phyloP scores from a whole-genome alignment of 2,888 invertebrate species.

The Harpagoxenus sublaevis region DNA sequence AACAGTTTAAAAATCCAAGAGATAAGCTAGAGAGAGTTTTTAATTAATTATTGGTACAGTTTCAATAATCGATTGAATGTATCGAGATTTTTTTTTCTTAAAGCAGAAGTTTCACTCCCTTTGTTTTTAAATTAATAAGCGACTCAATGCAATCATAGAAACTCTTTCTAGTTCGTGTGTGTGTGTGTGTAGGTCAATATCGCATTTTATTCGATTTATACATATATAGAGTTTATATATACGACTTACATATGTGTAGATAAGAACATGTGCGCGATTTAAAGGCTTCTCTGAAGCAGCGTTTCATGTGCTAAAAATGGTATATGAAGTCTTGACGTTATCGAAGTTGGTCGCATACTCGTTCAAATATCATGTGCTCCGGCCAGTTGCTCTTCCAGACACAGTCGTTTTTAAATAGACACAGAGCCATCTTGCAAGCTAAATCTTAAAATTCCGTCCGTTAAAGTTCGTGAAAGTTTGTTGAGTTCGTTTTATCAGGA shows the following conservation, averaged over 20 bases:
- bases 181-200: not conserved
- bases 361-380: conserved; percentile 27
- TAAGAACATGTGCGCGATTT: conserved; percentile 13
- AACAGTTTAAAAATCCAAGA: conserved; percentile 10
- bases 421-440: not conserved
- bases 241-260: not conserved
- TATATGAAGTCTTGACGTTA: conserved; percentile 52
- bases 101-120: not conserved
- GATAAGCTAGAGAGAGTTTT: conserved; percentile 10
- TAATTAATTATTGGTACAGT: conserved; percentile 25
- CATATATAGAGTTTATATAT: not conserved
- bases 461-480: conserved; percentile 9
- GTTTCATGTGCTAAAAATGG: conserved; percentile 54
- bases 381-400: not conserved
- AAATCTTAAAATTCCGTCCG: not conserved
- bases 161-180: not conserved
- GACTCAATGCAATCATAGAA: not conserved
- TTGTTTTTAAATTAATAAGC: not conserved
- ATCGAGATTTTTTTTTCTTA: not conserved
- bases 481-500: not conserved
- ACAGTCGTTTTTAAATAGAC: not conserved
- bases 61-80: conserved; percentile 3
- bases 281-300: conserved; percentile 22
- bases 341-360: conserved; percentile 19
- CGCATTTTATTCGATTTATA: not conserved